Percentiles rank a stretch among this genome's conserved stretches.
Conservation (phyloP, 2,113 vertebrate genomes). For the Anser brachyrhynchus region DNA sequence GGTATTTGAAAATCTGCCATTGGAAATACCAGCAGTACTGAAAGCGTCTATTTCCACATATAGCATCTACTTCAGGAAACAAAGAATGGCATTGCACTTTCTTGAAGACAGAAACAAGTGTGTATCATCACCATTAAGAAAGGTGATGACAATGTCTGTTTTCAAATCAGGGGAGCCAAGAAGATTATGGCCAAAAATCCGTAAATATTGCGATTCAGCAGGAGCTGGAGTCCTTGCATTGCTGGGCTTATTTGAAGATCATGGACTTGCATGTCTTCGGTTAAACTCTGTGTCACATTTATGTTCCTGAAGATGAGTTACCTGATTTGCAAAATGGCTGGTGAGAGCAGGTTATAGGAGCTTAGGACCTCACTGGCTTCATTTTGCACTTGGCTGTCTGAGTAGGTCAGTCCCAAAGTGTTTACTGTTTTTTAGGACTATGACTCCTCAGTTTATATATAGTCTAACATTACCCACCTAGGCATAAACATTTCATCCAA, state of each 20-base stretch:
- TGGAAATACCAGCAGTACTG: neutral
- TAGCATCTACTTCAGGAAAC: neutral
- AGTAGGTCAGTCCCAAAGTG: neutral
- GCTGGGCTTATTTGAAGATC: neutral
- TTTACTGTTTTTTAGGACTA: neutral
- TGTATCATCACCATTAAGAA: neutral
- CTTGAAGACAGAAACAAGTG: neutral
- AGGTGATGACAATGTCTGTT: neutral
- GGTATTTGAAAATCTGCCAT: conserved; percentile 3
- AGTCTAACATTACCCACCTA: neutral
- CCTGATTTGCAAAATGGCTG: neutral
- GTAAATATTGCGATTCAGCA: neutral
- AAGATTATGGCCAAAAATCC: neutral
- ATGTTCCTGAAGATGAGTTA: neutral
- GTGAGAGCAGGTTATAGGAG: neutral
- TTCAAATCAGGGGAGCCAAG: neutral
- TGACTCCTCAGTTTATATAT: neutral
- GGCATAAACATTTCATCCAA: neutral
- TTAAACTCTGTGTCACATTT: neutral
- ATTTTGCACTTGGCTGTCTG: neutral
- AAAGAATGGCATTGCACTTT: neutral
- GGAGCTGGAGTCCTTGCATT: neutral
- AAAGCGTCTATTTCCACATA: neutral
- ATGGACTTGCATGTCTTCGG: neutral
- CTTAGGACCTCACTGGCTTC: neutral